These are phyloP conservation scores for Tachysurus fulvidraco DNA, from an alignment of 2,113 vertebrate genomes.

Conservation along the genomic window DNA sequence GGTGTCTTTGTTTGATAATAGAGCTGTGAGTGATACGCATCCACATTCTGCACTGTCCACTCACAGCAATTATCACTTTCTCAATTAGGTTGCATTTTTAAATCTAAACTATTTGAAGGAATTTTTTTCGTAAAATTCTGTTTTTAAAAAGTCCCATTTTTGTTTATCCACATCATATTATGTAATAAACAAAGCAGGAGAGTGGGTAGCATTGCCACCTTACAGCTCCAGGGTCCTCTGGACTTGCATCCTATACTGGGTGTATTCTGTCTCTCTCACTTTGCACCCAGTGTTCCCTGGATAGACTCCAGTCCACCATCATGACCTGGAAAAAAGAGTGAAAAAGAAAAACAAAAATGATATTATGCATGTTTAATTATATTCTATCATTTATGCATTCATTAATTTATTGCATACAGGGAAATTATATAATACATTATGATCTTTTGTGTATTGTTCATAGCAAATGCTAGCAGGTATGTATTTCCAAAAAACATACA, in stretches of 20 bases:
- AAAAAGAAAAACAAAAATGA: neutral
- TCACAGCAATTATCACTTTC: neutral
- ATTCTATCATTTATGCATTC: neutral
- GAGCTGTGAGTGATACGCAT: neutral
- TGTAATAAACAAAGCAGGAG: neutral
- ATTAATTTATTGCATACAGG: neutral
- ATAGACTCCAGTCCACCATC: neutral
- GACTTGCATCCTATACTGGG: neutral
- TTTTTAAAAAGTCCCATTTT: neutral
- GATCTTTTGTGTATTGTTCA: neutral
- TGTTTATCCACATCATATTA: neutral
- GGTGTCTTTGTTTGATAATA: neutral
- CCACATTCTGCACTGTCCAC: slow-evolving; percentile 4
- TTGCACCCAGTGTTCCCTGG: neutral
- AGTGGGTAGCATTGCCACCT: neutral
- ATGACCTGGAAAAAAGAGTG: neutral
- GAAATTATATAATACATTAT: neutral
- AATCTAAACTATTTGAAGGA: neutral
- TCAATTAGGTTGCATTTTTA: neutral
- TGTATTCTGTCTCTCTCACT: neutral
- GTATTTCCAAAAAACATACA: neutral
- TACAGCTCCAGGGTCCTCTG: neutral
- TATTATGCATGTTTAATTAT: neutral
- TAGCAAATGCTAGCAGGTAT: neutral
- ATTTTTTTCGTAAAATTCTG: neutral